Base-by-base conservation (phyloP, 53 echinoderm and acorn worm genomes). In the Zoroaster sp. region DNA sequence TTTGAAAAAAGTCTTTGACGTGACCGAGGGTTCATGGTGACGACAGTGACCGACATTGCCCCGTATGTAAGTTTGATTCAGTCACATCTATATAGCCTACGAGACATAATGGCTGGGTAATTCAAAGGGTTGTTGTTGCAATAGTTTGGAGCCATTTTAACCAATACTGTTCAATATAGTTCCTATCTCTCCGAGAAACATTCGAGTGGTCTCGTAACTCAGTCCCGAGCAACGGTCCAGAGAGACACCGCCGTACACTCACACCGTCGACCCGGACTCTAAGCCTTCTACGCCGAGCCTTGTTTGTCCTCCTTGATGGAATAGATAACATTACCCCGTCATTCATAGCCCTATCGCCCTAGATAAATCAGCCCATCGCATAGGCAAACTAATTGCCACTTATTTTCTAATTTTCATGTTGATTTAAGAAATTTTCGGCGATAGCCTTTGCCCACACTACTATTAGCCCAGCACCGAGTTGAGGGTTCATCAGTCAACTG, bases 361-460 rank as follows among this genome's bases (percentile, higher is more conserved):
- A 69, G 47, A 70, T 79, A 89, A 78, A 89, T 72, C 79, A 89
- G 71, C 89, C 79, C 47, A 69, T 78, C 72, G 79, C 78, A 74
- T 79, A 35, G 37, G 89, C 66, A 89, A 89, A 89, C 79, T 78
- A 79, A 67, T 89, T 78, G 89, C 78, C 79, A 78, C 79, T 89
- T 89, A 78, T 78, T 74, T 89, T 89, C 89, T 71, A 78, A 89
- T 89, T 89, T 89, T 79, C 51, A 14, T 89, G 79, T 89, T 89
- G 78, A 72, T 70, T 79, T 52, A 69, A 78, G 54, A 89, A 69
- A 85, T 85, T n/a, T 85, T 85, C 11, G 85, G 72, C 35, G 85
- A 85, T 85, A 85, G 85, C 85, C 66, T 85, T 85, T 85, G 66
- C 71, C 85, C 85, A 71, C 85, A 66, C 69, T 45, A 66, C 47